Evolutionary conservation across 2,888 invertebrate species (phyloP).

Genomic region (Pollenia angustigena): DNA sequence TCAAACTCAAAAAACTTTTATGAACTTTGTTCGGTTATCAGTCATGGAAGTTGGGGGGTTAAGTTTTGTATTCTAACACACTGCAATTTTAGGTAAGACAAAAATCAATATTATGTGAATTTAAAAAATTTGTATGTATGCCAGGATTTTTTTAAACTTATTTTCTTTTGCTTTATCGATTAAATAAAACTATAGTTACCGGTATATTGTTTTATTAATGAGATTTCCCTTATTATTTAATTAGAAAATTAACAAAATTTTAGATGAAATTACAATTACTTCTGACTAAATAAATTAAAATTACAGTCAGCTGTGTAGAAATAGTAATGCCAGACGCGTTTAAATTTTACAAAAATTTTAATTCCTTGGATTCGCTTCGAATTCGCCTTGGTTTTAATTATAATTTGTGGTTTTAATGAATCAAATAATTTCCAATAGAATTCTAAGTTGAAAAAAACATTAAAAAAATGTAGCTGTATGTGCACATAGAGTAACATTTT

Average conservation of each 20-base stretch:
- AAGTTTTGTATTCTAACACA: slow-evolving; percentile 7
- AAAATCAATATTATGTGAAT: slow-evolving; percentile 22
- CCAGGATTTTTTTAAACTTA: no score
- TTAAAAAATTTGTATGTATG: background rate
- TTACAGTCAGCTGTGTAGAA: slow-evolving; percentile 29
- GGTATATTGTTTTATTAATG: background rate
- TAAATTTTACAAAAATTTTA: no score
- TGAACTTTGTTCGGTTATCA: slow-evolving; percentile 72
- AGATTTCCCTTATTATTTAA: background rate
- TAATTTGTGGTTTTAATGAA: no score
- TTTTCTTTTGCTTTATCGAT: no score
- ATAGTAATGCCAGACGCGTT: background rate
- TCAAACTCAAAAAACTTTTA: slow-evolving; percentile 2
- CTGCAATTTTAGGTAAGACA: slow-evolving; percentile 10
- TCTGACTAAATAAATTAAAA: background rate
- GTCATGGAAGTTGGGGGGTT: slow-evolving; percentile 5
- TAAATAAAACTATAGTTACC: background rate
- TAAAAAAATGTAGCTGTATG: no score
- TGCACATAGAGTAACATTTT: no score
- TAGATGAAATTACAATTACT: background rate
- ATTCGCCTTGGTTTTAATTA: no score
- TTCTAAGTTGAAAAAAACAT: no score
- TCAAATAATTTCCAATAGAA: no score
- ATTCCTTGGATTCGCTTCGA: no score
- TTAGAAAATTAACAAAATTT: slow-evolving; percentile 4